phyloP scores from a whole-genome alignment of 2,113 vertebrate species.

The Carassius auratus region DNA sequence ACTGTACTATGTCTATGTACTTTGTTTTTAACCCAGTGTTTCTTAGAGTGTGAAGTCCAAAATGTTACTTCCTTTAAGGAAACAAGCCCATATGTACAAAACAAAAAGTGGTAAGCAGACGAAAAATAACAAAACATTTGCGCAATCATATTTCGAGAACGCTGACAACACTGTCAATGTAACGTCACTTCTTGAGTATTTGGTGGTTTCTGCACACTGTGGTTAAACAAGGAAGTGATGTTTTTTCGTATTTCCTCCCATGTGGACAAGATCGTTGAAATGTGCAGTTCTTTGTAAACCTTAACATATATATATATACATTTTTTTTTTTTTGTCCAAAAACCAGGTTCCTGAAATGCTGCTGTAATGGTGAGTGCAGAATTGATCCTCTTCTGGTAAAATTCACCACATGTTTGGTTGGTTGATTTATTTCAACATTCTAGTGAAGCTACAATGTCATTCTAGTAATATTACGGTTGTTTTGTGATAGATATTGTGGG shows the following conservation, averaged over 20 bases:
- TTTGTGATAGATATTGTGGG: background rate
- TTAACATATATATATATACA: background rate
- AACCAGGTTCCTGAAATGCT: background rate
- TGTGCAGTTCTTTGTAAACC: background rate
- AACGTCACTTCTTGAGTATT: background rate
- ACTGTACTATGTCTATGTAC: too few species aligned
- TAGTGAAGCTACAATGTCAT: background rate
- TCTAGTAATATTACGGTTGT: background rate
- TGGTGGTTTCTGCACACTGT: background rate
- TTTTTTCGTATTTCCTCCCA: background rate
- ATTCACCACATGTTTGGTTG: background rate
- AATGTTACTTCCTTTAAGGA: background rate
- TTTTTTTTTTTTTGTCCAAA: background rate
- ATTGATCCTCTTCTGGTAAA: background rate
- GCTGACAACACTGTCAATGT: background rate
- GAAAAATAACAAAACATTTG: background rate
- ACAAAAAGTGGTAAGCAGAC: background rate
- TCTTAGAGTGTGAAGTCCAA: too few species aligned
- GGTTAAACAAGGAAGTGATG: background rate
- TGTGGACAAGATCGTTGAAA: background rate
- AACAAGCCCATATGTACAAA: background rate
- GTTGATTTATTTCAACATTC: background rate
- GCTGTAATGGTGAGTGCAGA: conserved; percentile 6
- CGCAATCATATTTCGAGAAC: background rate
- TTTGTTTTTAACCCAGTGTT: too few species aligned